Evolutionary conservation across 1,140 invertebrate species (phyloP).

Genomic region (Manduca sexta): DNA sequence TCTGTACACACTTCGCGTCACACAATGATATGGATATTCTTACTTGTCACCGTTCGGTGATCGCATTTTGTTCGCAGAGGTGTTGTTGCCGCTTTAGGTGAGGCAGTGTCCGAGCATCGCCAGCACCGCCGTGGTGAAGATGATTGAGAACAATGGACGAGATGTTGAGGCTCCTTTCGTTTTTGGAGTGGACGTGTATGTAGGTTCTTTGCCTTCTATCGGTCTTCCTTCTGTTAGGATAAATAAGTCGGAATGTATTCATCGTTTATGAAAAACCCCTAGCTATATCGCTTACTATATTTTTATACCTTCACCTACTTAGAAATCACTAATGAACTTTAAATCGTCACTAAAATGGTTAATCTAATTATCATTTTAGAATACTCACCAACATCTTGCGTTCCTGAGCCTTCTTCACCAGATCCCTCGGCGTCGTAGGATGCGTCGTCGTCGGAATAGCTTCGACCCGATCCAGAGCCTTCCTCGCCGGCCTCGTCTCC

Average conservation of each 20-base stretch:
- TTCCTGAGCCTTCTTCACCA: conserved; percentile 55
- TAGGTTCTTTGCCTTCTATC: conserved; percentile 25
- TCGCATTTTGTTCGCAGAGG: not conserved
- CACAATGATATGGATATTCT: conserved; percentile 39
- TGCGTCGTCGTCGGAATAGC: conserved; percentile 49
- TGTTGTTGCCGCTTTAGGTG: conserved; percentile 18
- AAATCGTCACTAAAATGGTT: no score
- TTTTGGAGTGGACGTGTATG: conserved; percentile 41
- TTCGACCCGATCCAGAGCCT: conserved; percentile 53
- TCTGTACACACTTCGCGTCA: conserved; percentile 25
- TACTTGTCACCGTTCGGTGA: conserved; percentile 13
- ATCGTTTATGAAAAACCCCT: not conserved
- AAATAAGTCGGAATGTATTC: not conserved
- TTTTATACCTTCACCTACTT: no score
- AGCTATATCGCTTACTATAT: no score
- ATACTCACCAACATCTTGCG: conserved; percentile 39
- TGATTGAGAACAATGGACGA: conserved; percentile 20
- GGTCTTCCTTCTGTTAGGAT: conserved; percentile 33
- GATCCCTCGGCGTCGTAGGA: conserved; percentile 50
- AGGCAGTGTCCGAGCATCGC: conserved; percentile 7
- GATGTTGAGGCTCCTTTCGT: conserved; percentile 17
- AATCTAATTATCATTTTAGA: no score
- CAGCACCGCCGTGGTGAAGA: conserved; percentile 20
- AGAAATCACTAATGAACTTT: no score
- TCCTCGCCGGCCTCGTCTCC: conserved; percentile 64